Evolutionary conservation across 2,888 invertebrate species (phyloP), one percentile per base, ranked within the genome.

Genomic region (Ormyrus nitidulus): DNA sequence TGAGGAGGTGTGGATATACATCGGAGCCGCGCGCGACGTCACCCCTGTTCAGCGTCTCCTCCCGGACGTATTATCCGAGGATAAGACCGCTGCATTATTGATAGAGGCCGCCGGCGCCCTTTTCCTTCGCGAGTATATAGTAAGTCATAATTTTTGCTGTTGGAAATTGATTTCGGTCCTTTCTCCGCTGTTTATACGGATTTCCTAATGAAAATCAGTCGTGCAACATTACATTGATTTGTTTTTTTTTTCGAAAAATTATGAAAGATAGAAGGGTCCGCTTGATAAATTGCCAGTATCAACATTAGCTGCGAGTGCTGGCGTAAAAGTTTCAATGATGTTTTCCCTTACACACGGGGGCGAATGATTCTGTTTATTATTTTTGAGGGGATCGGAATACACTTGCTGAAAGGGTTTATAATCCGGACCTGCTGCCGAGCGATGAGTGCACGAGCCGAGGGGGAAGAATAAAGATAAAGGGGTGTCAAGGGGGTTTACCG

Each of bases 381-480:
- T 75, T 75, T 75, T 48, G 13, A 71, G 65, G 69, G 70, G 53
- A 19, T 0, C 48, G 19, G 71, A 44, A 59, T 74, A 65, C 78
- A 83, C 78, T 82, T 79, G 76, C 70, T 49, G 81, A 82, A 84
- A 83, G 85, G 82, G 79, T 84, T 69, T 59, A 73, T 80, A 85
- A 86, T 85, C 84, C 84, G 61, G 79, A 84, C 86, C 85, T 85
- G 85, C 84, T 86, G 84, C 82, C 75, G 19, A 64, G 34, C 64
- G 58, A 69, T 59, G 68, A 46, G 74, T 49, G 13, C 68, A 81
- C 77, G 71, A 71, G 82, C 19, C 34, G 62, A 75, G 77, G 64
- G 61, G 70, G 71, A 66, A 65, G 77, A 73, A 83, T 78, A 68
- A 68, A 62, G 76, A 76, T 72, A 71, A 76, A 72, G 62, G 80